Percentiles rank a stretch among this genome's conserved stretches.
Evolutionary conservation across 2,113 vertebrate species (phyloP).

Genomic region (Picathartes gymnocephalus): DNA sequence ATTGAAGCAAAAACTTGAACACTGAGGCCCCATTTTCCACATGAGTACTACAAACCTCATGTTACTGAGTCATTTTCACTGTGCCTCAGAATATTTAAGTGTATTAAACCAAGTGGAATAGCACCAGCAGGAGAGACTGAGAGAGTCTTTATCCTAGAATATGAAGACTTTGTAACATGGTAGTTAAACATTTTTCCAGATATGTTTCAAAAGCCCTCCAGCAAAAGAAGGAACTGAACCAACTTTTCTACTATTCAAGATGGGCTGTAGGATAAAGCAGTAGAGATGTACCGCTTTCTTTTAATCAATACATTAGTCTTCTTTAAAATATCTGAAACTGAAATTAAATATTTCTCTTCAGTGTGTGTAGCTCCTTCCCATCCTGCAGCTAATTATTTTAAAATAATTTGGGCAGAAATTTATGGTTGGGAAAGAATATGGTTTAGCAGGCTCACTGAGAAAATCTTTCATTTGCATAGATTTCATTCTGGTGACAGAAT

Average conservation of each 20-base stretch:
- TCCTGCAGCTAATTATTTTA: background rate
- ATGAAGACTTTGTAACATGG: background rate
- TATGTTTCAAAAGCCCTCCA: background rate
- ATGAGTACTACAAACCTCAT: background rate
- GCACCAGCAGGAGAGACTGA: constrained; percentile 14
- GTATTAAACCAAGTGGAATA: background rate
- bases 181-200: background rate
- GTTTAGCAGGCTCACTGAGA: background rate
- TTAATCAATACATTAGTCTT: background rate
- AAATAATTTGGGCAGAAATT: background rate
- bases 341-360: background rate
- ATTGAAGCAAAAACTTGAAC: background rate
- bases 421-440: background rate
- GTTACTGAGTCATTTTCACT: background rate
- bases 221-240: background rate
- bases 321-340: background rate
- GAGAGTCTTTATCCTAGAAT: background rate
- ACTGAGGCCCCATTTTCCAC: background rate
- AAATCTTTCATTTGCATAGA: background rate
- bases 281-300: background rate
- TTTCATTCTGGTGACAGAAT: constrained; percentile 13
- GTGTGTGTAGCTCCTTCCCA: background rate
- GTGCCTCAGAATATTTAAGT: background rate
- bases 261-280: background rate
- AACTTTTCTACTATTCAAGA: background rate